These are phyloP conservation scores for Myzus persicae DNA, from an alignment of 1,140 invertebrate species.

Conservation along the genomic window DNA sequence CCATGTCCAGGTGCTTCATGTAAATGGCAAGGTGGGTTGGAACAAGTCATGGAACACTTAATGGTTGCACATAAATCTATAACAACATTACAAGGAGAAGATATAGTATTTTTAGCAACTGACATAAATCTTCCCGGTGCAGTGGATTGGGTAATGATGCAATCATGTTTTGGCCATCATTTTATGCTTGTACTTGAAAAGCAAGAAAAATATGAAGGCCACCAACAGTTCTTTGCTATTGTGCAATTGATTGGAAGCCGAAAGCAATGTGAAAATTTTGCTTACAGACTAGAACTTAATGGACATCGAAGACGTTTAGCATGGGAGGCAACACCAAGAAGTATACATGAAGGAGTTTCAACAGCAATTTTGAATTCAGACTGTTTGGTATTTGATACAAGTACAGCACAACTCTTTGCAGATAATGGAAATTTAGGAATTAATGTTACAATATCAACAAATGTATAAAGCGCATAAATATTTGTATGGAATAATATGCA, in stretches of 20 bases:
- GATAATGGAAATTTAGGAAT: conserved; percentile 99
- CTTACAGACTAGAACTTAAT: conserved; percentile 97
- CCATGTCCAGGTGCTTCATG: conserved; percentile 98
- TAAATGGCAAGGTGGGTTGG: conserved; percentile 96
- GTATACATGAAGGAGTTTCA: conserved; percentile 98
- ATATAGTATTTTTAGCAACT: conserved; percentile 99
- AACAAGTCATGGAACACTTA: conserved; percentile 97
- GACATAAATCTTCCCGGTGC: conserved; percentile 99
- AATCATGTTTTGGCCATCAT: conserved; percentile 98
- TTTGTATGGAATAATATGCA: neutral
- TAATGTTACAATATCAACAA: conserved; percentile 94
- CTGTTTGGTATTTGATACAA: conserved; percentile 98
- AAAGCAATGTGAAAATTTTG: conserved; percentile 99
- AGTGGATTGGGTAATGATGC: conserved; percentile 99
- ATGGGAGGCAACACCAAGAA: conserved; percentile 98
- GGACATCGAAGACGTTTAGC: conserved; percentile 91
- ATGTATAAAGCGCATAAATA: conserved; percentile 19
- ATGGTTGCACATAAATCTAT: conserved; percentile 99
- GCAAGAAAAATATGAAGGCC: conserved; percentile 96
- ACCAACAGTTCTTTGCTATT: conserved; percentile 99
- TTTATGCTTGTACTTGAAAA: conserved; percentile 99
- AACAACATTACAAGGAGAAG: conserved; percentile 95
- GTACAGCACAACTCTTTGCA: conserved; percentile 96
- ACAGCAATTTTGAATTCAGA: conserved; percentile 98
- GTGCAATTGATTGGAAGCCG: conserved; percentile 98